Conservation (phyloP, 2,797 vertebrate species). For the Channa striata region DNA sequence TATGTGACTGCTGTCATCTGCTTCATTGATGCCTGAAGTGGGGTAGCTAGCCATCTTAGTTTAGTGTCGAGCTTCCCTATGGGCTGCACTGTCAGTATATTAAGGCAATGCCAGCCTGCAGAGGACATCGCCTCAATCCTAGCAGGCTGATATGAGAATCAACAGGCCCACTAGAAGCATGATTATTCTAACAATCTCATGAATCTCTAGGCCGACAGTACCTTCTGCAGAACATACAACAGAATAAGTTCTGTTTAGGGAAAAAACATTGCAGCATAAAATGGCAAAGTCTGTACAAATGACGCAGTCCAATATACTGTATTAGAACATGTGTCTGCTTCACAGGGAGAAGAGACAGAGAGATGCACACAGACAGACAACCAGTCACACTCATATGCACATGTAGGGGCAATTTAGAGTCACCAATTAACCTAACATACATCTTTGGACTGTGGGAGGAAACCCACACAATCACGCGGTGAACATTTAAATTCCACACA, state of each 20-base stretch:
- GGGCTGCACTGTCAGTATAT: not conserved
- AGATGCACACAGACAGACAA: too few species aligned
- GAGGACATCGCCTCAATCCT: conserved; percentile 1
- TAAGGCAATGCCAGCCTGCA: not conserved
- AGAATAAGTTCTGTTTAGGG: not conserved
- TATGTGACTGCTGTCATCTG: conserved; percentile 12
- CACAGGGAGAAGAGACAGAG: too few species aligned
- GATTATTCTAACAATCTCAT: conserved; percentile 5
- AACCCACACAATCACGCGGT: too few species aligned
- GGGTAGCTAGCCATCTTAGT: not conserved
- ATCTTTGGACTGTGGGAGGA: too few species aligned
- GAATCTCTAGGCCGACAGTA: not conserved
- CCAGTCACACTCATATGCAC: too few species aligned
- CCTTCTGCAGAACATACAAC: not conserved
- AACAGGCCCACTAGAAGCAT: conserved; percentile 26
- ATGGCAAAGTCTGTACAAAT: not conserved
- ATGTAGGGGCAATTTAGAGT: too few species aligned
- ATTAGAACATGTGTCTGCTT: not conserved
- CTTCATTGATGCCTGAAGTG: not conserved
- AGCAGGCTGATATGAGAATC: not conserved
- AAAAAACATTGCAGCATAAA: not conserved
- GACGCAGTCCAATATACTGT: not conserved
- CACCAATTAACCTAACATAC: too few species aligned
- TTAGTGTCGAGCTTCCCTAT: not conserved
- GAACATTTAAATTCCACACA: too few species aligned